These are phyloP conservation scores for Xestobium rufovillosum DNA, from an alignment of 2,888 invertebrate genomes.

Conservation along the genomic window DNA sequence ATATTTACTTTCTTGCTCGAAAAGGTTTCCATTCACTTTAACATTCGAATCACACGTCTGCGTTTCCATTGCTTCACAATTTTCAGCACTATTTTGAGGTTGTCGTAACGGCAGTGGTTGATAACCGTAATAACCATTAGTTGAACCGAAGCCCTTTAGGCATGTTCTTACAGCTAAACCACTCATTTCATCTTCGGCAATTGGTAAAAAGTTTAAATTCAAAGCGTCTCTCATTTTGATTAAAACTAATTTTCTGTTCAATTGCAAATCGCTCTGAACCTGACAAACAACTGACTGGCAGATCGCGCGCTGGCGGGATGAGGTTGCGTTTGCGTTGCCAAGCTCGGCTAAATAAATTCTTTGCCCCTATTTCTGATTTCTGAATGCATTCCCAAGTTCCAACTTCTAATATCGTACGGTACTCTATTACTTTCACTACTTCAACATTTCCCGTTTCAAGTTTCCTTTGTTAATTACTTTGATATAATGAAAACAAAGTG, in stretches of 20 bases:
- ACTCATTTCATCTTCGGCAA: slow-evolving; percentile 1
- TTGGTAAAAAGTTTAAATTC: background rate
- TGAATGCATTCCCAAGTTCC: no score
- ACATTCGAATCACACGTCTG: background rate
- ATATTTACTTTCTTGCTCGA: no score
- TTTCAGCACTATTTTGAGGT: slow-evolving; percentile 8
- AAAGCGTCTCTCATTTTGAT: slow-evolving; percentile 2
- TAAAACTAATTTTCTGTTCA: no score
- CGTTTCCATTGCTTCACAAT: background rate
- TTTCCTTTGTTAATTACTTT: no score
- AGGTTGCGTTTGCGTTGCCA: no score
- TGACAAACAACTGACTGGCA: no score
- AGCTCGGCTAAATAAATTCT: slow-evolving; percentile 24
- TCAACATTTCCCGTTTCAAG: no score
- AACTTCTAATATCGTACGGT: no score
- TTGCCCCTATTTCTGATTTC: slow-evolving; percentile 18
- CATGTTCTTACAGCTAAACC: background rate
- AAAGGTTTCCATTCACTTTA: background rate
- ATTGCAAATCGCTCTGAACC: no score
- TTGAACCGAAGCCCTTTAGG: slow-evolving; percentile 19
- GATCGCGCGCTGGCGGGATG: no score
- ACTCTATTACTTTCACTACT: no score
- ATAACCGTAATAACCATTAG: slow-evolving; percentile 31
- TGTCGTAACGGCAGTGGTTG: slow-evolving; percentile 24
- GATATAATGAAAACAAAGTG: no score